Evolutionary conservation across 1,140 invertebrate genomes (phyloP).

Genomic region (Psilanteris sp.): DNA sequence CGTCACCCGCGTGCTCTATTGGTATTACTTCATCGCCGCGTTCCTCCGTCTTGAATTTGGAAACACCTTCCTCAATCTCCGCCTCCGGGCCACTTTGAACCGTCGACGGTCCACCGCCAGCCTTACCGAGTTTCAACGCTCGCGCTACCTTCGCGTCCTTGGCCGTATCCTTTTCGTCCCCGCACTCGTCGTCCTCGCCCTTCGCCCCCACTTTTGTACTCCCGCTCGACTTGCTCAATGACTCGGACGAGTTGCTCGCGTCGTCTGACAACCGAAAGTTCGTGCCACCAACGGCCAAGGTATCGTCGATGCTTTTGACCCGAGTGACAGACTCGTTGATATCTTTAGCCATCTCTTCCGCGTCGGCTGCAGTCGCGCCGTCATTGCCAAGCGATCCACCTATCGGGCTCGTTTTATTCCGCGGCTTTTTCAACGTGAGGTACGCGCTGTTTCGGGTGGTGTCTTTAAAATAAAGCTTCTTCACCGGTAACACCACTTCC

Average conservation of each 20-base stretch:
- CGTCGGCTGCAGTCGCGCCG: constrained; percentile 26
- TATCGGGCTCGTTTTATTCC: constrained; percentile 36
- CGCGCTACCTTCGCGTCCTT: no score
- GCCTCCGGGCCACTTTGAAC: no score
- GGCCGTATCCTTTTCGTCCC: no score
- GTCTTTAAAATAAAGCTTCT: constrained; percentile 72
- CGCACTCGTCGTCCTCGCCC: no score
- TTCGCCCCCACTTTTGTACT: no score
- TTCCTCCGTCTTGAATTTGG: no score
- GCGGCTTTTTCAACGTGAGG: constrained; percentile 70
- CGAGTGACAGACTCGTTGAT: constrained; percentile 65
- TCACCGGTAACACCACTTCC: constrained; percentile 70
- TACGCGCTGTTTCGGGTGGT: constrained; percentile 73
- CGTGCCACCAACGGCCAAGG: constrained; percentile 61
- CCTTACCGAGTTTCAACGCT: no score
- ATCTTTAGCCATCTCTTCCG: constrained; percentile 68
- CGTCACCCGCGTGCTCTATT: no score
- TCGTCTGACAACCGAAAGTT: constrained; percentile 25
- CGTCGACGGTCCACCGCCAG: no score
- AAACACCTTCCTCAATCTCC: no score
- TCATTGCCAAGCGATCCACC: constrained; percentile 53
- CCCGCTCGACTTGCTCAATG: no score
- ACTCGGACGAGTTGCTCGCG: constrained; percentile 2
- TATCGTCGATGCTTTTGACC: constrained; percentile 64
- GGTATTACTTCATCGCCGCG: no score